Conservation (phyloP, 1,140 invertebrate genomes). For the Drosophila mojavensis region DNA sequence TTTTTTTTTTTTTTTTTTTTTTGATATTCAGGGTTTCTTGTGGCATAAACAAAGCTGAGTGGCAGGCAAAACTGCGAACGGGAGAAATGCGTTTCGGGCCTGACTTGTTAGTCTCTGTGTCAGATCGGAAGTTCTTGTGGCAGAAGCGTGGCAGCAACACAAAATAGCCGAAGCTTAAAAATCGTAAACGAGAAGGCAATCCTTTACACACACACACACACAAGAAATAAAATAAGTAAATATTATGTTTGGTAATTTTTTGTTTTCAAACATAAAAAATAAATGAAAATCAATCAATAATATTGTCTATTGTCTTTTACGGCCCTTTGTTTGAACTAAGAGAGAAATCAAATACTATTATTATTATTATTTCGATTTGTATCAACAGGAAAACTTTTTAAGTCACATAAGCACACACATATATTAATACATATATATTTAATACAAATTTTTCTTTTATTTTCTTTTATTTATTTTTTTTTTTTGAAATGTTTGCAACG, state of each 20-base stretch:
- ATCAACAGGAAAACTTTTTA: conserved; percentile 15
- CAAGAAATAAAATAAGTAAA: conserved; percentile 1
- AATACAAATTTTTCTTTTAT: conserved; percentile 9
- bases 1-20: conserved; percentile 1
- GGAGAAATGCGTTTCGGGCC: conserved; percentile 11
- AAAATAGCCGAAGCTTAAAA: not conserved
- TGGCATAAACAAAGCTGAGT: conserved; percentile 48
- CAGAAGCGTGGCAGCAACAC: conserved; percentile 16
- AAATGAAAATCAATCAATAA: conserved; percentile 33
- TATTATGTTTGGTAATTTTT: not conserved
- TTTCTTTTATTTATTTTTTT: not conserved
- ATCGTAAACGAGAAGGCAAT: conserved; percentile 4
- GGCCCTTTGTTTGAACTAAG: conserved; percentile 30
- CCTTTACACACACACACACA: conserved; percentile 19
- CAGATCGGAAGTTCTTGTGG: conserved; percentile 11
- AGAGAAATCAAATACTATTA: conserved; percentile 41
- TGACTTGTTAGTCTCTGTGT: not conserved
- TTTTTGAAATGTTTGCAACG: conserved; percentile 17
- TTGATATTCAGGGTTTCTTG: conserved; percentile 3
- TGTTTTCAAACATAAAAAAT: conserved; percentile 33
- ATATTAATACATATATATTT: not conserved
- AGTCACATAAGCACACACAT: not conserved
- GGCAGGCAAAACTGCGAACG: conserved; percentile 37
- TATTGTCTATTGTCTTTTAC: conserved; percentile 52
- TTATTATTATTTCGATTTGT: conserved; percentile 12